Conservation (phyloP, 35 echinoderm and acorn worm genomes). For the Lytechinus variegatus region DNA sequence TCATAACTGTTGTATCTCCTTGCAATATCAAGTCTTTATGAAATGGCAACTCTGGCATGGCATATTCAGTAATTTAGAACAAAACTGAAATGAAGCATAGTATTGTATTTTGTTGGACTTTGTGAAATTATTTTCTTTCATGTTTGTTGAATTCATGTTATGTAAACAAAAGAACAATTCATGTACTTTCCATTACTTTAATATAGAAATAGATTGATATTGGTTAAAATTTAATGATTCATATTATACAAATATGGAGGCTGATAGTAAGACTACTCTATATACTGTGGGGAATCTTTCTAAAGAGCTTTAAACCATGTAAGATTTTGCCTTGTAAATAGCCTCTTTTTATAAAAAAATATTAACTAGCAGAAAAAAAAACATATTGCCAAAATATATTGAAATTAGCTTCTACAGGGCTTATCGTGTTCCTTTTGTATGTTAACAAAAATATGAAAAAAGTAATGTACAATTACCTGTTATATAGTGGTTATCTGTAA, state of each 20-base stretch:
- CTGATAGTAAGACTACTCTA: not conserved
- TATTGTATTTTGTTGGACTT: not conserved
- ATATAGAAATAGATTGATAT: not conserved
- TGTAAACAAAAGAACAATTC: not conserved
- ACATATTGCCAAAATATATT: slow-evolving; percentile 33
- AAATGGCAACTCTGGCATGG: not conserved
- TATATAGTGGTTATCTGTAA: not conserved
- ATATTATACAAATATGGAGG: not conserved
- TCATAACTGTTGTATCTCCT: no score
- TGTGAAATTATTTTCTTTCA: not conserved
- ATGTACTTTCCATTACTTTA: not conserved
- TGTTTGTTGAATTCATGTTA: not conserved
- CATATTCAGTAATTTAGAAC: not conserved
- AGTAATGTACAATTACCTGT: slow-evolving; percentile 17
- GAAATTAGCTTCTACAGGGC: slow-evolving; percentile 25
- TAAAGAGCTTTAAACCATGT: not conserved
- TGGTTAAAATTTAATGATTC: not conserved
- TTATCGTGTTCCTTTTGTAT: not conserved
- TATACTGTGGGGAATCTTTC: not conserved
- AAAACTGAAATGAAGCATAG: not conserved
- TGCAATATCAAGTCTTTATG: no score
- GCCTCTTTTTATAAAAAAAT: not conserved
- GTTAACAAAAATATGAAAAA: not conserved
- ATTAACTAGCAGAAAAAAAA: slow-evolving; percentile 24
- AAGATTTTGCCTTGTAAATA: slow-evolving; percentile 23